Conservation (phyloP, 2,888 invertebrate genomes). For the Rapana venosa region DNA sequence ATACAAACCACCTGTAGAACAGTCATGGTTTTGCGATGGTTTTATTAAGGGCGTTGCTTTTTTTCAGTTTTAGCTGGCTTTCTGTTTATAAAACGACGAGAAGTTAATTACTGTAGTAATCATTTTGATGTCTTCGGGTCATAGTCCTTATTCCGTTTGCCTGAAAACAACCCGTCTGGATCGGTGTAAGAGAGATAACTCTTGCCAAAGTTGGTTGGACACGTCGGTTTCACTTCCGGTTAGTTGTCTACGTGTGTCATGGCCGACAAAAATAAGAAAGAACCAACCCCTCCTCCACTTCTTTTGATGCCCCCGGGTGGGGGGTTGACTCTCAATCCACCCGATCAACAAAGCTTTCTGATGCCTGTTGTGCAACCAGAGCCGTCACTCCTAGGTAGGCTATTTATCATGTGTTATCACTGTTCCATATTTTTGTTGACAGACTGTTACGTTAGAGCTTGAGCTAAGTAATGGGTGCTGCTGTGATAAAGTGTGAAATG, state of each 20-base stretch:
- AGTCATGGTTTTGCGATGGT: too few species aligned
- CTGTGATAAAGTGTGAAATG: too few species aligned
- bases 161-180: too few species aligned
- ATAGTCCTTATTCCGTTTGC: too few species aligned
- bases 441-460: not conserved
- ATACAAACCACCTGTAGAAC: too few species aligned
- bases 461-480: too few species aligned
- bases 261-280: conserved; percentile 73
- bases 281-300: conserved; percentile 73
- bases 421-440: conserved; percentile 26
- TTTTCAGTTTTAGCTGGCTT: too few species aligned
- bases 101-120: too few species aligned
- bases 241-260: conserved; percentile 54
- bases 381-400: conserved; percentile 64
- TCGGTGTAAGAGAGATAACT: not conserved
- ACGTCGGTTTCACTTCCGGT: conserved; percentile 36
- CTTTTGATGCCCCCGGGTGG: conserved; percentile 75
- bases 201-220: not conserved
- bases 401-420: not conserved
- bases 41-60: too few species aligned
- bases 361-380: conserved; percentile 74
- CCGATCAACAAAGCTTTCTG: conserved; percentile 68
- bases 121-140: too few species aligned
- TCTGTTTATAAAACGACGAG: too few species aligned
- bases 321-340: conserved; percentile 72